Base-by-base conservation (phyloP, 2,113 vertebrate species). In the Melanocharis versteri region DNA sequence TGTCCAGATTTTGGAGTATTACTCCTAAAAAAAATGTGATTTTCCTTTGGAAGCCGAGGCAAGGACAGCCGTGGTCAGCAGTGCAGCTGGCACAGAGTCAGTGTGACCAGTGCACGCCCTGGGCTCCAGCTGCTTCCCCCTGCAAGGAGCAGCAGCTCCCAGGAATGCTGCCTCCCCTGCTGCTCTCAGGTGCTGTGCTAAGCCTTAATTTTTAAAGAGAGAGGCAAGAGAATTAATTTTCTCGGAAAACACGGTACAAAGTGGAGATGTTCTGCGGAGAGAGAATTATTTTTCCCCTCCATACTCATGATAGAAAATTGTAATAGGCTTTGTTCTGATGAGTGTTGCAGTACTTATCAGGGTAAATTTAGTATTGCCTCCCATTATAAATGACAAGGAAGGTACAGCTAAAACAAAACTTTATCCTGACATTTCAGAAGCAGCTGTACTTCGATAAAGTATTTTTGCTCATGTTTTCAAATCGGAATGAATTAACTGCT, bases 311-410 rank as follows among this genome's bases (percentile, higher is more conserved):
- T 37, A 58, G 53, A 47, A 93, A 68, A 83, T 57, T 73, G 47
- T 64, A 73, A 90, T 45, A 54, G 66, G 35, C 64, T 92, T 94
- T 69, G 82, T 83, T 91, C 88, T 85, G 75, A 9, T 53, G 78
- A 86, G 75, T 89, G 47, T 58, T 50, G 37, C 37, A n/a, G 58
- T 71, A 37, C 37, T 82, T 89, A 87, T 20, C 51, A 26, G 37
- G 61, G 80, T 76, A 83, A 75, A 90, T 87, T 68, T 85, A 83
- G 75, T 60, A 57, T 72, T 65, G 11, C 20, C n/a, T 84, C 24
- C 39, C 82, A 60, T 71, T 68, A 85, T 28, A 83, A 92, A 80
- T 72, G 5, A 79, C 62, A 61, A 72, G 70, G 51, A 90, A 83
- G 53, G 68, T 70, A 42, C 50, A 90, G 65, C n/a, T 84, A 33